Base-by-base conservation (phyloP, 2,888 invertebrate species). In the Alcis repandata region DNA sequence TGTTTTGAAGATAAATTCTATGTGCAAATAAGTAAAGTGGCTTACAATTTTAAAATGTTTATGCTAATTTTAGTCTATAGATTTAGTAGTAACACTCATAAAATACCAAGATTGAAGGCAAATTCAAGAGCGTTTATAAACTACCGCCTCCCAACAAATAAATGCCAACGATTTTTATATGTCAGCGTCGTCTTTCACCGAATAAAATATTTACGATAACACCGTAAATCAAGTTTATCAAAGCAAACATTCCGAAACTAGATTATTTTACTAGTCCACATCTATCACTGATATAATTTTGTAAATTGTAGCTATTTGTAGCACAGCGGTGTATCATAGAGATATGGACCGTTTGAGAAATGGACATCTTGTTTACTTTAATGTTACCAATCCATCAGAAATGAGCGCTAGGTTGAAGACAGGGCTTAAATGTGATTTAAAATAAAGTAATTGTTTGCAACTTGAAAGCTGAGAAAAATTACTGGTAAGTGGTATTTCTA, bases 301-400 rank as follows among this genome's bases (percentile, higher is more conserved):
- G 65, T 79, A 79, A 82, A 80, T 76, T 74, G 75, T 70, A 54
- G 76, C 75, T 78, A 83, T 79, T 82, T 83, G 80, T 80, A 78
- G 73, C 77, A 33, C 75, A 73, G 77, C 78, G 68, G 73, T 75
- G 72, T 83, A 83, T 57, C 57, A 82, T 81, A 79, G 68, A 69
- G 69, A 82, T 79, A 75, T 74, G 76, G 70, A 75, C 72, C 59
- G 71, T 73, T 80, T 83, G 85, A 87, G 84, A 83, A 82, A 87
- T 83, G 77, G 68, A 78, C 79, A 74, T 70, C 76, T 78, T 82
- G 79, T 84, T 86, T 85, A 78, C 82, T 84, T 84, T 82, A 83
- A 84, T 81, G 79, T 71, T 63, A 68, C 69, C 73, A 72, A 87
- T 86, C 81, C 77, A 81, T 87, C 86, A 85, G 67, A 70, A 67